These are phyloP conservation scores for Callipepla squamata DNA, from an alignment of 2,113 vertebrate species.

Conservation along the genomic window DNA sequence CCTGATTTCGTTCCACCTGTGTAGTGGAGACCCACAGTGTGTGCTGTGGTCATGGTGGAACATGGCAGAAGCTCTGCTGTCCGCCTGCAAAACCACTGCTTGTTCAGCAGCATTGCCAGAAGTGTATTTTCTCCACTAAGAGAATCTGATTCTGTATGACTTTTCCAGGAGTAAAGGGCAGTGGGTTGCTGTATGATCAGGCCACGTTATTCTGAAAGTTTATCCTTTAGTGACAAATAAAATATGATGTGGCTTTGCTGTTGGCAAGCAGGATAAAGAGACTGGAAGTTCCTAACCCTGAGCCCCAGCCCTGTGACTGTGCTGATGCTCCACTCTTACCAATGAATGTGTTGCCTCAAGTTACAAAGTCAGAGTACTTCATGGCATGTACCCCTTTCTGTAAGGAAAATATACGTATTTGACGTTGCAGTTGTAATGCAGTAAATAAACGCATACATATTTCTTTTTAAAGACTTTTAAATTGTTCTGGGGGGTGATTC, in stretches of 20 bases:
- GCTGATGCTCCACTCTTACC: not conserved
- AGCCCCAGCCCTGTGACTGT: not conserved
- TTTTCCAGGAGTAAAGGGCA: not conserved
- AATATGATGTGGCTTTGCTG: constrained; percentile 28
- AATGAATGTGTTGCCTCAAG: not conserved
- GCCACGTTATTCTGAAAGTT: not conserved
- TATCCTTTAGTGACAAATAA: not conserved
- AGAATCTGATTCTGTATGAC: not conserved
- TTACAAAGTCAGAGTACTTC: constrained; percentile 26
- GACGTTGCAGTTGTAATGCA: not conserved
- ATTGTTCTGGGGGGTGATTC: not conserved
- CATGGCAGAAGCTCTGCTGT: constrained; percentile 29
- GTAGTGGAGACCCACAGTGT: not conserved
- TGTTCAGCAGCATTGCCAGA: not conserved
- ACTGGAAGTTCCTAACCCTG: constrained; percentile 33
- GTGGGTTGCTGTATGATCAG: not conserved
- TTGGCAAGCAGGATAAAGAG: constrained; percentile 24
- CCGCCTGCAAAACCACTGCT: constrained; percentile 36
- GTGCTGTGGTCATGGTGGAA: not conserved
- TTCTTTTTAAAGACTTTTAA: constrained; percentile 45
- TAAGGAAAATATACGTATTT: constrained; percentile 16
- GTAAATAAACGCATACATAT: constrained; percentile 46
- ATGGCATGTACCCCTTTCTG: constrained; percentile 41
- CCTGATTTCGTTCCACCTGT: constrained; percentile 26
- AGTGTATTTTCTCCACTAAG: constrained; percentile 2